These are phyloP conservation scores for Altica lythri DNA, from an alignment of 2,888 invertebrate species.

Conservation along the genomic window DNA sequence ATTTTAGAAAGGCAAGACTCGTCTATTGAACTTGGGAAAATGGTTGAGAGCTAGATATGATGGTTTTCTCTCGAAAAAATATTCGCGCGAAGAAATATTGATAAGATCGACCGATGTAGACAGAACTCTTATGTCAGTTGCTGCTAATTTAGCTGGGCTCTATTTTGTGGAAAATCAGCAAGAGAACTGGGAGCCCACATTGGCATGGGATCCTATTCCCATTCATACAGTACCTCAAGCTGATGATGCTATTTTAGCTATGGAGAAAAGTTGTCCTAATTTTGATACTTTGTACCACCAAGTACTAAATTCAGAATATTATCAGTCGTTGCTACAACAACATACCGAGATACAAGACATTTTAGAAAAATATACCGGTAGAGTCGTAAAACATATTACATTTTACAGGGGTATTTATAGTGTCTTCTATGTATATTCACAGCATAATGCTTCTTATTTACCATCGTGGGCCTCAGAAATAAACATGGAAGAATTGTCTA, in stretches of 20 bases:
- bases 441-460: slow-evolving; percentile 23
- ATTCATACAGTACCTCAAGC: slow-evolving; percentile 63
- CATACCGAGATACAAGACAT: slow-evolving; percentile 3
- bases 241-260: slow-evolving; percentile 48
- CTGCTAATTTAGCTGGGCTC: slow-evolving; percentile 76
- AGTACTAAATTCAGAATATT: slow-evolving; percentile 13
- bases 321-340: slow-evolving; percentile 16
- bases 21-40: slow-evolving; percentile 24
- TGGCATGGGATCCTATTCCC: slow-evolving; percentile 74
- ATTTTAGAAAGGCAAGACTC: slow-evolving; percentile 24
- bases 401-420: slow-evolving; percentile 10
- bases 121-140: slow-evolving; percentile 86
- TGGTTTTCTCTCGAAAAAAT: slow-evolving; percentile 62
- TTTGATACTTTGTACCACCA: slow-evolving; percentile 14
- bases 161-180: slow-evolving; percentile 64
- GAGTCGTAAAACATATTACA: slow-evolving; percentile 21
- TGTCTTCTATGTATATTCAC: slow-evolving; percentile 23
- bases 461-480: slow-evolving; percentile 24
- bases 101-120: slow-evolving; percentile 82
- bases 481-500: slow-evolving; percentile 54
- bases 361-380: slow-evolving; percentile 23
- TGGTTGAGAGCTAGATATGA: slow-evolving; percentile 58
- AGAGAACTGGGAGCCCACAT: slow-evolving; percentile 60
- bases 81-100: slow-evolving; percentile 62
- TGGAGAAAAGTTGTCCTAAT: slow-evolving; percentile 58